phyloP scores from a whole-genome alignment of 2,888 invertebrate species.

The Eristalinus aeneus region DNA sequence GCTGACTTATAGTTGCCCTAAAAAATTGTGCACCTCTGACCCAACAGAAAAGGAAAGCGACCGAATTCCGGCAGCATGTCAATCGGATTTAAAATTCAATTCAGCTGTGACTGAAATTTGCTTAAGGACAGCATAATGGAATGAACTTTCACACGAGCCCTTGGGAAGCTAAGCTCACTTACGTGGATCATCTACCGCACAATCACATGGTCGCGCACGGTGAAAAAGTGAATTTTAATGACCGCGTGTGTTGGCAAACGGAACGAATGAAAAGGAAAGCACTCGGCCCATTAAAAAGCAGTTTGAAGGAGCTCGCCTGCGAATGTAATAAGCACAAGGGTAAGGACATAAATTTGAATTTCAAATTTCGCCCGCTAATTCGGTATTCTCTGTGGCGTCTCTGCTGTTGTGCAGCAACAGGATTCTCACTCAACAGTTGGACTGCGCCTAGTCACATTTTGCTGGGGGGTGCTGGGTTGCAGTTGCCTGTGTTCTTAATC shows the following conservation, averaged over 20 bases:
- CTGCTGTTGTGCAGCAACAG: slow-evolving; percentile 38
- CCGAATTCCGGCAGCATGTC: slow-evolving; percentile 1
- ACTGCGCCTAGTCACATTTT: background rate
- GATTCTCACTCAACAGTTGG: slow-evolving; percentile 32
- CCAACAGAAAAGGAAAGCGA: background rate
- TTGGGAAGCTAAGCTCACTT: background rate
- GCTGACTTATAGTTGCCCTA: slow-evolving; percentile 14
- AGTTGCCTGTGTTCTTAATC: slow-evolving; percentile 19
- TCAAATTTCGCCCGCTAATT: slow-evolving; percentile 57
- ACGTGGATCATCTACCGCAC: background rate
- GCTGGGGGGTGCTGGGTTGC: background rate
- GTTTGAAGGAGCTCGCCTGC: slow-evolving; percentile 15
- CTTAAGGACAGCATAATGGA: slow-evolving; percentile 5
- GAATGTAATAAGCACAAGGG: slow-evolving; percentile 39
- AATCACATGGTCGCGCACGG: background rate
- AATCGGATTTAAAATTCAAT: slow-evolving; percentile 43
- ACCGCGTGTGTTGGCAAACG: background rate
- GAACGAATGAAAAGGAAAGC: slow-evolving; percentile 18
- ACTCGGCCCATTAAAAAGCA: slow-evolving; percentile 44
- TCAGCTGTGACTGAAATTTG: background rate
- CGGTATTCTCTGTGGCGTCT: slow-evolving; percentile 19
- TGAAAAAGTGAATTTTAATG: slow-evolving; percentile 36
- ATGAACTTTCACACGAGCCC: background rate
- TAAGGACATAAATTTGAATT: slow-evolving; percentile 54
- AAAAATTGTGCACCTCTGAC: slow-evolving; percentile 24